Conservation (phyloP, 2,113 vertebrate species). For the Chunga burmeisteri region DNA sequence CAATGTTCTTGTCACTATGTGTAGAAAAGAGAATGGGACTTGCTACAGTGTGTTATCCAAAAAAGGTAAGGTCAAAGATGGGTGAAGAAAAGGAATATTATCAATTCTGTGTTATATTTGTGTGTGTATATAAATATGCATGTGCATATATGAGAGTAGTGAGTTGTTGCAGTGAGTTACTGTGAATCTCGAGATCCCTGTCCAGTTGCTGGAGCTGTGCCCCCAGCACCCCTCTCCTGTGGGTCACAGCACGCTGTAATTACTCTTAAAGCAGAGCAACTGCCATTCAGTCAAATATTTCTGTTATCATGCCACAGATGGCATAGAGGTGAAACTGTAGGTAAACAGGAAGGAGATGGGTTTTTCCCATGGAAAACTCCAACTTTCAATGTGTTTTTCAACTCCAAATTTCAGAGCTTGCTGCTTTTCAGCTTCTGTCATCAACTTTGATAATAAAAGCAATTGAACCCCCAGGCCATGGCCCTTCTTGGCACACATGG, state of each 20-base stretch:
- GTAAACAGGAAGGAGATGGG: neutral
- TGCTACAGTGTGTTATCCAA: too few species aligned
- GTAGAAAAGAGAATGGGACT: neutral
- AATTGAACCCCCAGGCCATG: rapidly evolving
- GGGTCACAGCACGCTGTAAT: rapidly evolving
- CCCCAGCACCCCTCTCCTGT: rapidly evolving
- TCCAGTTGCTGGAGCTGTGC: neutral
- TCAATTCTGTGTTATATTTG: too few species aligned
- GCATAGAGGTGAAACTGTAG: neutral
- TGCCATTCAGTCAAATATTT: neutral
- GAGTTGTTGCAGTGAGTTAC: neutral
- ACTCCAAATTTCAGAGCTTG: neutral
- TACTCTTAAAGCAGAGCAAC: neutral
- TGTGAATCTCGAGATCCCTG: rapidly evolving
- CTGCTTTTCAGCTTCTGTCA: neutral
- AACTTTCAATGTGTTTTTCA: neutral
- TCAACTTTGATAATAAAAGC: neutral
- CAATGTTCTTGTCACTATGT: rapidly evolving
- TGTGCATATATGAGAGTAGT: too few species aligned
- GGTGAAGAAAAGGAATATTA: neutral
- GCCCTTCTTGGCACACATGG: too few species aligned
- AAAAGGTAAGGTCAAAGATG: too few species aligned
- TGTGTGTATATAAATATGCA: neutral
- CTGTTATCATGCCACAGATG: neutral
- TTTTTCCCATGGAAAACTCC: neutral